These are phyloP conservation scores for Dendronephthya gigantea DNA, from an alignment of 64 coral and sea anemone species.

Conservation along the genomic window DNA sequence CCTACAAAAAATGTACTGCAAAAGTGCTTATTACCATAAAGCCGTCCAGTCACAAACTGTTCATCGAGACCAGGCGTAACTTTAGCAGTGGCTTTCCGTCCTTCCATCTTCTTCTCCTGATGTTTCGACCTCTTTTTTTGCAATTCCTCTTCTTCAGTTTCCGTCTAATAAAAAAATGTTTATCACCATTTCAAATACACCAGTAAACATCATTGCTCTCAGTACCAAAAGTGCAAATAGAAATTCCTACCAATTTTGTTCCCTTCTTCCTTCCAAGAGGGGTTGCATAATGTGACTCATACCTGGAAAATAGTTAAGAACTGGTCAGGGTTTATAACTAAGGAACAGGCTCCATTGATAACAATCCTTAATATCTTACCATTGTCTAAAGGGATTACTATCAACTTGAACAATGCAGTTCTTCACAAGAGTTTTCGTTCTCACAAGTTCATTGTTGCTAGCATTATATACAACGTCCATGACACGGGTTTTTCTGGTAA, in stretches of 20 bases:
- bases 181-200: not conserved
- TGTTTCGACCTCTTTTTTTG: constrained; percentile 71
- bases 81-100: not conserved
- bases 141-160: constrained; percentile 52
- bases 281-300: constrained; percentile 71
- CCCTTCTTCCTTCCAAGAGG: constrained; percentile 87
- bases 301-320: constrained; percentile 29
- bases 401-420: constrained; percentile 89
- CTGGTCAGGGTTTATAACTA: not conserved
- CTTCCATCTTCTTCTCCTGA: not conserved
- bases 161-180: constrained; percentile 23
- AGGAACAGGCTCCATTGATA: not conserved
- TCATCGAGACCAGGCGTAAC: not conserved
- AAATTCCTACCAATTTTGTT: constrained; percentile 45
- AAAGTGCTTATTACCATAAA: not conserved
- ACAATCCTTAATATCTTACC: no score
- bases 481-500: constrained; percentile 70
- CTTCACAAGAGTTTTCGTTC: constrained; percentile 91
- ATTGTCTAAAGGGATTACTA: constrained; percentile 77
- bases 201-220: not conserved
- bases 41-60: not conserved
- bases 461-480: constrained; percentile 98
- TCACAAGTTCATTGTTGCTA: constrained; percentile 81
- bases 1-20: not conserved
- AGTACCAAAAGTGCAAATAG: not conserved